These are phyloP conservation scores for Graptemys geographica DNA, from an alignment of 2,797 vertebrate genomes.

Conservation along the genomic window DNA sequence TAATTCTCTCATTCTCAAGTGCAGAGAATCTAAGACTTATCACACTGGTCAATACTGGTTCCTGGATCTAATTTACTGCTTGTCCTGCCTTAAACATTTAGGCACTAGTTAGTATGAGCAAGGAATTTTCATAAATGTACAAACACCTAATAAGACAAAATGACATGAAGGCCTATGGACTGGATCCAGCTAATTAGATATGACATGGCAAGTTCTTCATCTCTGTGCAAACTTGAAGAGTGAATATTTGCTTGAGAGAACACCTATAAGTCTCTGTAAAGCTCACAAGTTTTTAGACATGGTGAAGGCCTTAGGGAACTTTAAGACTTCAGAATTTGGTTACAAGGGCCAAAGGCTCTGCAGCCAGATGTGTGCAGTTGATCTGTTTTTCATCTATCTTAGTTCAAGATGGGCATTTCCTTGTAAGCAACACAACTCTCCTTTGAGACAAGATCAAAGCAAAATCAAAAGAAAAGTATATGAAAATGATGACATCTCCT, in stretches of 20 bases:
- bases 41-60: not conserved
- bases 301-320: not conserved
- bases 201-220: not conserved
- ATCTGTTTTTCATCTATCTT: not conserved
- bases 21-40: conserved; percentile 48
- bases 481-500: accelerated
- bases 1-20: conserved; percentile 54
- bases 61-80: conserved; percentile 39
- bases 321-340: not conserved
- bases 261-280: not conserved
- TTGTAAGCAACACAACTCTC: not conserved
- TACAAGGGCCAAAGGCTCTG: not conserved
- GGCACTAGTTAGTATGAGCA: not conserved
- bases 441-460: not conserved
- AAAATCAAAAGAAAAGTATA: not conserved
- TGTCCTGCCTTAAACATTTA: conserved; percentile 34
- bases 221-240: not conserved
- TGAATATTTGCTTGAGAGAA: not conserved
- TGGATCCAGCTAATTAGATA: conserved; percentile 10
- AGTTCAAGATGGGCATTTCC: not conserved
- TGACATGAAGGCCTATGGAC: not conserved
- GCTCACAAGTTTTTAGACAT: not conserved
- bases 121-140: conserved; percentile 35
- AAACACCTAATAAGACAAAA: conserved; percentile 26
- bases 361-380: accelerated